Base-by-base conservation (phyloP, 2,113 vertebrate species). In the Ondatra zibethicus region DNA sequence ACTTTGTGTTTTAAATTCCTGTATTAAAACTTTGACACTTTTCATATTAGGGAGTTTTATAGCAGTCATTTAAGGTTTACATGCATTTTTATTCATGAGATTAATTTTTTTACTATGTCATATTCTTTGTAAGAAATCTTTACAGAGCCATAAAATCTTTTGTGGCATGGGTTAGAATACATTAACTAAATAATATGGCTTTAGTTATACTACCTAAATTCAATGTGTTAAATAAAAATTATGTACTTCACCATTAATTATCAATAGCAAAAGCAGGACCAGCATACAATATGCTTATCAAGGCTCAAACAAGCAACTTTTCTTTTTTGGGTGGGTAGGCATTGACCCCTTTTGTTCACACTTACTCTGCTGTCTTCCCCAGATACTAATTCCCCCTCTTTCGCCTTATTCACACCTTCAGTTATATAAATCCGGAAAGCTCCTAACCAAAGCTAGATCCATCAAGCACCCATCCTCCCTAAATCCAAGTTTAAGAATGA, bases 61-160 rank as follows among this genome's bases (percentile, higher is more conserved):
- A 89, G 70, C 58, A 93, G 55, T 87, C 68, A 85, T 96, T 93
- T 95, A 85, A 96, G 78, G 70, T 47, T 96, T 80, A 89, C 82
- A 68, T 87, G 36, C 80, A 93, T 97, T 97, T 96, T 97, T 94
- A 96, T 95, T 39, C 31, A 70, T 85, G 77, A 94, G 68, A 96
- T 92, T 93, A 93, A 68, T 92, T 87, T 95, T 96, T 97, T 93
- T 84, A 96, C 14, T 93, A 33, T 94, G n/a, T n/a, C 25, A 55
- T 94, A 88, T 92, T 96, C 58, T 52, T 96, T 91, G 17, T 88
- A 87, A 94, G 89, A 95, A 91, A 80, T 92, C 63, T 96, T 97
- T 66, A 95, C 31, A 75, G 63, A 91, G 39, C 16, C 63, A 93
- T 97, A 96, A 95, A 93, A 68, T 33, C 39, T 96, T 94, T 93